phyloP scores from a whole-genome alignment of 2,888 invertebrate genomes.

The Crepidodera aurea region DNA sequence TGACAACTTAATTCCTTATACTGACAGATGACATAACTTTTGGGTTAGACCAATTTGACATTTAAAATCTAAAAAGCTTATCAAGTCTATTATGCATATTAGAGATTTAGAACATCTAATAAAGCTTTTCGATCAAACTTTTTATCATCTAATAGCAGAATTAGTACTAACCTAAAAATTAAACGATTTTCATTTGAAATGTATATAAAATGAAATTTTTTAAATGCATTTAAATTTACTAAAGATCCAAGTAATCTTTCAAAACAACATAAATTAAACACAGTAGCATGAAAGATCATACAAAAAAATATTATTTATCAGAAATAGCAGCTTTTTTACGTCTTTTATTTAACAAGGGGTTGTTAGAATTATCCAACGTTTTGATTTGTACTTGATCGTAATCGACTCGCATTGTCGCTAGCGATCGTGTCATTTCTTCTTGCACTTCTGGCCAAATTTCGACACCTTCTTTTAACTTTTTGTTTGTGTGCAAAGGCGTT shows the following conservation, averaged over 20 bases:
- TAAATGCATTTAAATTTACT: conserved; percentile 32
- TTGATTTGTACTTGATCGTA: conserved; percentile 96
- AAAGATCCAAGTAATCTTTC: conserved; percentile 19
- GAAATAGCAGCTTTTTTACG: conserved; percentile 61
- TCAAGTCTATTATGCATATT: no score
- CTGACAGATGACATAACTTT: no score
- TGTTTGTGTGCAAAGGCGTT: conserved; percentile 91
- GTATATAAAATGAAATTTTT: conserved; percentile 3
- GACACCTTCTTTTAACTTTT: conserved; percentile 88
- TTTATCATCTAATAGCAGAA: no score
- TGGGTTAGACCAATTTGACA: no score
- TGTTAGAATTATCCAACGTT: conserved; percentile 90
- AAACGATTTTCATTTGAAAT: no score
- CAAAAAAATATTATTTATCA: conserved; percentile 20
- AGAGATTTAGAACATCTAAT: background rate
- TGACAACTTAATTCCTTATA: no score
- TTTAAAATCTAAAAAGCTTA: no score
- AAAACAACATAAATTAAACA: conserved; percentile 12
- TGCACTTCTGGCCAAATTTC: conserved; percentile 97
- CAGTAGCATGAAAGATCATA: conserved; percentile 1
- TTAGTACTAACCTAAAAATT: no score
- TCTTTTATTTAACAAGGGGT: conserved; percentile 88
- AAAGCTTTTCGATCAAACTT: no score
- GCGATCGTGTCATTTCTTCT: conserved; percentile 97
- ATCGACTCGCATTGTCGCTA: conserved; percentile 98